Evolutionary conservation across 2,888 invertebrate genomes (phyloP).

Genomic region (Caenorhabditis sp.): DNA sequence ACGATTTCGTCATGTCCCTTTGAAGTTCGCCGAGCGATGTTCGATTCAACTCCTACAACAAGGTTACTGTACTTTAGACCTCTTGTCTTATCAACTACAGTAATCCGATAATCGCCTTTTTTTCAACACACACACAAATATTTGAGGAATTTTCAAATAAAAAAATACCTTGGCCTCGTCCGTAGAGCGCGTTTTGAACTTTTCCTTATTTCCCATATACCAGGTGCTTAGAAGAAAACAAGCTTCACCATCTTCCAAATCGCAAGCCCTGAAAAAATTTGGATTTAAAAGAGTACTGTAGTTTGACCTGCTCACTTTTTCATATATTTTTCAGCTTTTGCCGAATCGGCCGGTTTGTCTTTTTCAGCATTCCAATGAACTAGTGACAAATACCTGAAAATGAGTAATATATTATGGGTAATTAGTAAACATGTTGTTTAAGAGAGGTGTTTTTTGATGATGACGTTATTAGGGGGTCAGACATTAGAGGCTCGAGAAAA

Average conservation of each 20-base stretch:
- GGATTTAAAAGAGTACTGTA: background rate
- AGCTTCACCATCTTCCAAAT: constrained; percentile 64
- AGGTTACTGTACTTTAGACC: background rate
- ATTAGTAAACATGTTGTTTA: background rate
- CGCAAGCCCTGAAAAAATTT: constrained; percentile 53
- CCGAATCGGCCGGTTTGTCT: constrained; percentile 55
- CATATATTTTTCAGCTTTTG: constrained; percentile 63
- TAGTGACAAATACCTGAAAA: constrained; percentile 51
- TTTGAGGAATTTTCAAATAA: background rate
- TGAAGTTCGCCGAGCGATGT: constrained; percentile 50
- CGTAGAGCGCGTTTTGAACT: constrained; percentile 46
- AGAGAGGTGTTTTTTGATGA: too few relatives aligned
- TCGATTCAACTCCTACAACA: constrained; percentile 48
- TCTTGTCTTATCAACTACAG: background rate
- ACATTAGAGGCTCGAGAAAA: too few relatives aligned
- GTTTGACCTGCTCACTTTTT: constrained; percentile 16
- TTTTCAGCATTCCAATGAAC: constrained; percentile 66
- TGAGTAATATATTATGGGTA: too few relatives aligned
- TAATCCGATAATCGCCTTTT: background rate
- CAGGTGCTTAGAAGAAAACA: constrained; percentile 67
- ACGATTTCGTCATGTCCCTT: constrained; percentile 77
- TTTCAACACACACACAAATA: background rate
- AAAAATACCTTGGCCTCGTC: constrained; percentile 49
- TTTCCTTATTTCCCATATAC: constrained; percentile 66
- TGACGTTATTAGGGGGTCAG: too few relatives aligned